Conservation (phyloP, 64 coral and sea anemone genomes). For the Dendronephthya gigantea region DNA sequence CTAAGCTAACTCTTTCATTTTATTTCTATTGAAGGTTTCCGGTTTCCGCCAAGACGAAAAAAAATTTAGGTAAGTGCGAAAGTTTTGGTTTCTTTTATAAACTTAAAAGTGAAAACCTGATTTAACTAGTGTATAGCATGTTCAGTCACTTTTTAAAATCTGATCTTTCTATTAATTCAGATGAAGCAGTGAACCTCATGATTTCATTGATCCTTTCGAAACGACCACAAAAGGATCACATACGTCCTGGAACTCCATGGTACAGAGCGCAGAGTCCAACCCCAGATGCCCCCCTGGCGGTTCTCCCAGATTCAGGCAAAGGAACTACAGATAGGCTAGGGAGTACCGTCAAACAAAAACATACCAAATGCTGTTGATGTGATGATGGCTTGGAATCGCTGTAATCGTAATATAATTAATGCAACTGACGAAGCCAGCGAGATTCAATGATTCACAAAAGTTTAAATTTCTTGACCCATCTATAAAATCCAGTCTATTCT, state of each 20-base stretch:
- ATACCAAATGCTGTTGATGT: neutral
- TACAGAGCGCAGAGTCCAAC: neutral
- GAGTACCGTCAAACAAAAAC: neutral
- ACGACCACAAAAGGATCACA: neutral
- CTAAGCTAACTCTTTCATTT: too few relatives aligned
- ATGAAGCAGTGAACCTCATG: conserved; percentile 58
- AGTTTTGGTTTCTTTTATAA: neutral
- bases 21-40: conserved; percentile 37
- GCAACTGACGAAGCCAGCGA: too few relatives aligned
- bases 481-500: too few relatives aligned
- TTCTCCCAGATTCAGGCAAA: neutral
- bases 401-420: too few relatives aligned
- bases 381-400: neutral
- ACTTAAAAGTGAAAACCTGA: too few relatives aligned
- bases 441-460: too few relatives aligned
- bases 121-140: too few relatives aligned
- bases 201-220: conserved; percentile 54
- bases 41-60: conserved; percentile 79
- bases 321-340: neutral
- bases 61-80: conserved; percentile 57
- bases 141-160: too few relatives aligned
- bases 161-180: conserved; percentile 26
- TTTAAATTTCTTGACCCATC: too few relatives aligned
- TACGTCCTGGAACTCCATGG: conserved; percentile 34
- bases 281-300: neutral